Evolutionary conservation across 1,140 invertebrate genomes (phyloP).

Genomic region (Psilanteris sp.): DNA sequence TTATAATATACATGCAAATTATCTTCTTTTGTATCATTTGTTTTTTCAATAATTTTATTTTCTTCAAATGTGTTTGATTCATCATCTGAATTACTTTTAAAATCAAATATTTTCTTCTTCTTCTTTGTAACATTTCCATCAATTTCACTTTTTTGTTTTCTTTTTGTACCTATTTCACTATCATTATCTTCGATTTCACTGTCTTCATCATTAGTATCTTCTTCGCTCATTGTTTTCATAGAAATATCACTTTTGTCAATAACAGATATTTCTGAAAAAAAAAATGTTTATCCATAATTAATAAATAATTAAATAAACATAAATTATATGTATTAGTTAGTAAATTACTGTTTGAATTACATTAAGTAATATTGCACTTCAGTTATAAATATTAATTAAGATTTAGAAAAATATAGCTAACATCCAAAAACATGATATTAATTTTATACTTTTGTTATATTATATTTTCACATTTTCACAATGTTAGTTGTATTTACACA

Average conservation of each 20-base stretch:
- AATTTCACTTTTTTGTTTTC: slow-evolving; percentile 67
- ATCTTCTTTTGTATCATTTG: slow-evolving; percentile 19
- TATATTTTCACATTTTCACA: too few species aligned
- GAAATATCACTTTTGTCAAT: slow-evolving; percentile 72
- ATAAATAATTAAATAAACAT: too few species aligned
- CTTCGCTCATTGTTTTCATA: slow-evolving; percentile 69
- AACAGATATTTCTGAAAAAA: background rate
- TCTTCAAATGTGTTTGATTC: slow-evolving; percentile 58
- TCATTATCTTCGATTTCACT: slow-evolving; percentile 69
- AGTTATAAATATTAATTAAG: too few species aligned
- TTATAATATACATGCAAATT: slow-evolving; percentile 60
- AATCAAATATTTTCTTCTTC: slow-evolving; percentile 35
- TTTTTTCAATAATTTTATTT: background rate
- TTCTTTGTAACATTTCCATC: slow-evolving; percentile 56
- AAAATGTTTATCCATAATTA: too few species aligned
- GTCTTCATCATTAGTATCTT: slow-evolving; percentile 68
- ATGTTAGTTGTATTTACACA: too few species aligned
- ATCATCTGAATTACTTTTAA: slow-evolving; percentile 42
- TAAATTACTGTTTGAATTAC: too few species aligned
- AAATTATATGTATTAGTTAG: too few species aligned
- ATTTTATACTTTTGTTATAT: too few species aligned
- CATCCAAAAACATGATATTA: too few species aligned
- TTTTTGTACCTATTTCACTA: slow-evolving; percentile 69
- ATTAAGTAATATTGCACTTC: too few species aligned
- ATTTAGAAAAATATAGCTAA: too few species aligned